Evolutionary conservation across 2,797 vertebrate genomes (phyloP), one percentile per base, ranked within the genome.

Genomic region (Cercopithecus hamlyni): DNA sequence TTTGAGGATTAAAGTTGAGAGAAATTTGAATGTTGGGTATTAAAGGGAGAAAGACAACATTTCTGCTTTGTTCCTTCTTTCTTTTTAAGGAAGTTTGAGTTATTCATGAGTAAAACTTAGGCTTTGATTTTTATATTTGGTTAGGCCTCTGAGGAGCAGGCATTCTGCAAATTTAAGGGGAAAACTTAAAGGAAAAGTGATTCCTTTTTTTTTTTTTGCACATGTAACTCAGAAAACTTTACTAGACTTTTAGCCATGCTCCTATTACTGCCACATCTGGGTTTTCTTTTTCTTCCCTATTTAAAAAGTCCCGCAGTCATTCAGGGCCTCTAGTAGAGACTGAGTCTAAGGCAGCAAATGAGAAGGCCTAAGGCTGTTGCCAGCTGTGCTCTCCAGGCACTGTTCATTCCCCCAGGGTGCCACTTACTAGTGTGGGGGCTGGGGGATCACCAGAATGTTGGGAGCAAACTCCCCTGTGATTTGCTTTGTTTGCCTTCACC

Each of bases 261-360:
- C 88, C 96, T 90, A 94, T 98, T 98, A 96, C 96, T 97, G 94
- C 97, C 97, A 97, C 97, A 98, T 97, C 97, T 98, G 97, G 96
- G 96, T 97, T 97, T 98, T 97, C 97, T 97, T 94, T 97, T 97
- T 94, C 88, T 92, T 97, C 83, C 83, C 91, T 90, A 85, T 96
- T 97, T 98, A 96, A 98, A 97, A 97, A 91, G 90, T 83, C 84
- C 87, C 10, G 39, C 75, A 94, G 76, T 95, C 55, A 30, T 88
- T 94, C 84, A 95, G 67, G 91, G 89, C 87, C 84, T 89, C 81
- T 92, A 70, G 73, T 43, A 86, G 92, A 94, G 81, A 95, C 92
- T 24, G 41, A 96, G 88, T 85, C 93, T 88, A 76, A 93, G 95
- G 96, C 96, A 85, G 88, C 92, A 90, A 88, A 94, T 57, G 92